Evolutionary conservation across 2,888 invertebrate species (phyloP).

Genomic region (Elysia crispata): DNA sequence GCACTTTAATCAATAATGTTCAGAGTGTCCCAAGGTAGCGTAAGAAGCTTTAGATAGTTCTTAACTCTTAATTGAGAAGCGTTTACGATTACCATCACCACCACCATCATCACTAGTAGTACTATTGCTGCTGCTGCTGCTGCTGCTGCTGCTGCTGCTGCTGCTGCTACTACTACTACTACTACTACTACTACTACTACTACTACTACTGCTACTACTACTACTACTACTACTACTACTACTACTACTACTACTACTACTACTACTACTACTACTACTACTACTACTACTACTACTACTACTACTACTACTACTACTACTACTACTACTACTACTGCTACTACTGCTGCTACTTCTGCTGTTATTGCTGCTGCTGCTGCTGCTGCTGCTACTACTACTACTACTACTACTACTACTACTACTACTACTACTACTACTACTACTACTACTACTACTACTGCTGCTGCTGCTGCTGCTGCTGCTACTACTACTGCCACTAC

Average conservation of each 20-base stretch:
- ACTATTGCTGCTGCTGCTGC: conserved; percentile 29
- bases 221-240: conserved; percentile 38
- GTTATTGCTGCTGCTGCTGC: neutral
- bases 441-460: conserved; percentile 31
- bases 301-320: neutral
- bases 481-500: conserved; percentile 34
- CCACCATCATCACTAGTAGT: no score
- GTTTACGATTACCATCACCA: no score
- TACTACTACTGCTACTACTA: conserved; percentile 30
- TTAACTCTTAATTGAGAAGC: no score
- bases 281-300: conserved; percentile 35
- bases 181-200: conserved; percentile 34
- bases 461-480: conserved; percentile 18
- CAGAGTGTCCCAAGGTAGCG: no score
- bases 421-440: conserved; percentile 37
- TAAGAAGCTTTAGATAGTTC: no score
- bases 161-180: conserved; percentile 33
- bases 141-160: conserved; percentile 30
- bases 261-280: conserved; percentile 14
- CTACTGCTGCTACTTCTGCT: neutral
- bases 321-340: neutral
- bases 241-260: conserved; percentile 40
- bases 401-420: conserved; percentile 39
- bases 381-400: conserved; percentile 31
- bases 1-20: no score